Percentiles rank a stretch among this genome's conserved stretches.
These are phyloP conservation scores for Octopus sinensis DNA, from an alignment of 1,140 invertebrate species.

Conservation along the genomic window DNA sequence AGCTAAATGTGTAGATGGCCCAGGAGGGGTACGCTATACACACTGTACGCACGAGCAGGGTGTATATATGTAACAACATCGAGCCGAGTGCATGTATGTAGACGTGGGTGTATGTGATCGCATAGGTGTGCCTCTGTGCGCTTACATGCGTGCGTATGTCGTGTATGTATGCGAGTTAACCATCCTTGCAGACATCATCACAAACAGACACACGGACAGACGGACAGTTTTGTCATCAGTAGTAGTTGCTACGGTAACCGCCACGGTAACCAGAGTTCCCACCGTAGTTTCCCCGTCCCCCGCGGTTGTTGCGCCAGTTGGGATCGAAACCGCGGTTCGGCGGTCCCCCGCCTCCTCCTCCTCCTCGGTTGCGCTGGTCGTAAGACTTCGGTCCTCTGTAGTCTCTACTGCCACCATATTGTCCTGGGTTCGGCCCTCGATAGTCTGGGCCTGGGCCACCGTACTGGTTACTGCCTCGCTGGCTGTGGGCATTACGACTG, in stretches of 20 bases:
- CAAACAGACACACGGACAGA: too few species aligned
- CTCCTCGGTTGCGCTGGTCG: not conserved
- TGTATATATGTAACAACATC: too few species aligned
- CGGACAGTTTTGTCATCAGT: not conserved
- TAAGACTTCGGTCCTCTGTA: not conserved
- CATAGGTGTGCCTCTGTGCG: too few species aligned
- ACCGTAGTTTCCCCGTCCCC: not conserved
- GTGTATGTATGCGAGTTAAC: too few species aligned
- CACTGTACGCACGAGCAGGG: too few species aligned
- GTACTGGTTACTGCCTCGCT: not conserved
- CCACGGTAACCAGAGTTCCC: not conserved
- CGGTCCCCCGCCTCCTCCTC: not conserved
- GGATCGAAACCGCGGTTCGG: not conserved
- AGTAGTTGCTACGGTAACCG: constrained; percentile 2
- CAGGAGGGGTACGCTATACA: too few species aligned
- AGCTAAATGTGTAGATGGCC: too few species aligned
- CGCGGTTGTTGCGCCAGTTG: not conserved
- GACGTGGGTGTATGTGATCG: too few species aligned
- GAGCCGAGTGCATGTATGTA: too few species aligned
- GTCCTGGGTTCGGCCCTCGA: not conserved
- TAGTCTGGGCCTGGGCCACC: not conserved
- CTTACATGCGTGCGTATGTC: too few species aligned
- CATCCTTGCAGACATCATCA: too few species aligned
- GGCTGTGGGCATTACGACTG: not conserved
- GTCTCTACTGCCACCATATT: not conserved